phyloP scores from a whole-genome alignment of 2,888 invertebrate genomes.

The Lordiphosa andalusiaca region DNA sequence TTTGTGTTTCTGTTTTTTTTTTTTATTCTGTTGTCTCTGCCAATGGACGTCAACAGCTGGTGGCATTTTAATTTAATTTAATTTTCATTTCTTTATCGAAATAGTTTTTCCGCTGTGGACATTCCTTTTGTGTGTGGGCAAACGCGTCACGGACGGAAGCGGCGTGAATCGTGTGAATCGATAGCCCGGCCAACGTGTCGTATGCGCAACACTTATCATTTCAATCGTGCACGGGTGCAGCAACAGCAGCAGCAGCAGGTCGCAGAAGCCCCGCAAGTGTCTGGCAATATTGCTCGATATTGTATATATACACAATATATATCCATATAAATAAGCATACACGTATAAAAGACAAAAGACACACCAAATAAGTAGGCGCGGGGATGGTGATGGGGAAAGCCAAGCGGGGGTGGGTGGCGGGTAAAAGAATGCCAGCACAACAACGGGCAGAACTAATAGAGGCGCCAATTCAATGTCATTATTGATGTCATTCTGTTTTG shows the following conservation, averaged over 20 bases:
- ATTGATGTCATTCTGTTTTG: slow-evolving; percentile 66
- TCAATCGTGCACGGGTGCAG: slow-evolving; percentile 27
- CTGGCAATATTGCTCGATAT: slow-evolving; percentile 32
- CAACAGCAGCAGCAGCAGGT: slow-evolving; percentile 37
- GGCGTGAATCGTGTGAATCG: slow-evolving; percentile 24
- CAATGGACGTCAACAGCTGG: slow-evolving; percentile 69
- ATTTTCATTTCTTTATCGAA: slow-evolving; percentile 53
- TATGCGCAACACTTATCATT: slow-evolving; percentile 37
- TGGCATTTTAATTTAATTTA: slow-evolving; percentile 47
- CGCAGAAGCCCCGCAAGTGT: slow-evolving; percentile 5
- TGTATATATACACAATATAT: slow-evolving; percentile 25
- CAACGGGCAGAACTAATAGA: slow-evolving; percentile 5
- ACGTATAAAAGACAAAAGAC: slow-evolving; percentile 14
- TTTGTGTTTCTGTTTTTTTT: slow-evolving; percentile 18
- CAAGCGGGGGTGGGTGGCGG: background rate
- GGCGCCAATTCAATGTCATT: slow-evolving; percentile 66
- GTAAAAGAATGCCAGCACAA: too few relatives aligned
- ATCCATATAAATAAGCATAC: slow-evolving; percentile 28
- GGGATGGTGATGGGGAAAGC: background rate
- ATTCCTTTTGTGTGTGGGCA: slow-evolving; percentile 33
- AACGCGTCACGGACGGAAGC: slow-evolving; percentile 14
- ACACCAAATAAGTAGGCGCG: slow-evolving; percentile 1
- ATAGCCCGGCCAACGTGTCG: slow-evolving; percentile 34
- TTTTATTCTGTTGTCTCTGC: slow-evolving; percentile 21
- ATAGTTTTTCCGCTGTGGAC: slow-evolving; percentile 62